Evolutionary conservation across 2,797 vertebrate genomes (phyloP), one percentile per base, ranked within the genome.

Genomic region (Aplochiton taeniatus): DNA sequence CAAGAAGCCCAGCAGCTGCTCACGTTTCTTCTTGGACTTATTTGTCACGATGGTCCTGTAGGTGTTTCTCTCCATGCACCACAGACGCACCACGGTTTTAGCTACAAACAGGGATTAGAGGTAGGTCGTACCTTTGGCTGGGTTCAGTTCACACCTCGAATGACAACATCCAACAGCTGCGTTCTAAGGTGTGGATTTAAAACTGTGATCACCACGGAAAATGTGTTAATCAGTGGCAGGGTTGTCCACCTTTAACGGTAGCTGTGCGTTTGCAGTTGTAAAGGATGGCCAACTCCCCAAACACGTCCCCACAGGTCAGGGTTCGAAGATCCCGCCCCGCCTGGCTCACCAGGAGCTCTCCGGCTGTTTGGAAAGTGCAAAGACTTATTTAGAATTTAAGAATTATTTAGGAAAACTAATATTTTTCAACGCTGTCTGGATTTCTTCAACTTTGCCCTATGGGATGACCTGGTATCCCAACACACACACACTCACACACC

Each of bases 191-290:
- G n/a, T n/a, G n/a, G n/a, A n/a, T n/a, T n/a, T n/a, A n/a, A n/a
- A n/a, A n/a, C n/a, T n/a, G n/a, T n/a, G n/a, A n/a, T n/a, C n/a
- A n/a, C n/a, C n/a, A n/a, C n/a, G n/a, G n/a, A 53, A 18, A 52
- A 5, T 62, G 14, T 51, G 17, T 12, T 11, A 19, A 12, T 55
- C 17, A 18, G 31, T 0, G 11, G 11, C 10, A 48, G n/a, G 19
- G 44, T 14, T n/a, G 1, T 75, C 75, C 58, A 94, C 93, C 93
- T 88, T 61, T 90, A 57, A 95, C 92, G 0, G 94, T 92, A 8
- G 93, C 94, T 0, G 93, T 94, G 70, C 92, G 88, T 78, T 88
- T 91, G 83, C 94, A 94, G 87, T 93, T 92, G 85, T 94, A 95
- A 9, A 95, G 75, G 58, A 94, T 93, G 31, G 93, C 93, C 66